A percentile compares a stretch with the other conserved stretches of the same genome.
Conservation (phyloP, 2,797 vertebrate genomes). For the Acestrorhynchus altus region DNA sequence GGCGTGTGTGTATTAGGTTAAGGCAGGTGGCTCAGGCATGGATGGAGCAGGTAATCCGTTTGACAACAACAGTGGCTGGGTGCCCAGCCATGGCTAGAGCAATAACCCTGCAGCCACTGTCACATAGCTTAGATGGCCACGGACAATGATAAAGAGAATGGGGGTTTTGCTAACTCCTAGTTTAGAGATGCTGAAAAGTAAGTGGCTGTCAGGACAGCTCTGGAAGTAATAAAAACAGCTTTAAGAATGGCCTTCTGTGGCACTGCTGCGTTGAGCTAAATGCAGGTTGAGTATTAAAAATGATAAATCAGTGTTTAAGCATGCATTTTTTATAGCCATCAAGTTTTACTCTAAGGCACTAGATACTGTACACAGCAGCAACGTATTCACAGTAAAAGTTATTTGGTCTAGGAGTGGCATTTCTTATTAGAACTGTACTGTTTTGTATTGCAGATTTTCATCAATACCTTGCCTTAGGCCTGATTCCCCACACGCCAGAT, state of each 20-base stretch:
- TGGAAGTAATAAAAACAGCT: slow-evolving; percentile 9
- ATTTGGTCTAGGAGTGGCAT: slow-evolving; percentile 4
- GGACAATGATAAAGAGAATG: slow-evolving; percentile 27
- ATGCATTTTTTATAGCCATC: background rate
- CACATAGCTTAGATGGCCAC: background rate
- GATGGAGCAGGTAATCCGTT: slow-evolving; percentile 62
- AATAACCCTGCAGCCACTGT: slow-evolving; percentile 33
- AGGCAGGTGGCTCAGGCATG: slow-evolving; percentile 38
- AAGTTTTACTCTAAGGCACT: background rate
- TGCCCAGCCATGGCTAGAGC: slow-evolving; percentile 29
- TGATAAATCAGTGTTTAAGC: background rate
- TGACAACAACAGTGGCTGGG: slow-evolving; percentile 61
- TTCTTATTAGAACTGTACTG: slow-evolving; percentile 11
- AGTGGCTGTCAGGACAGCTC: background rate
- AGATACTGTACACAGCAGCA: background rate
- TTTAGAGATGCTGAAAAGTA: slow-evolving; percentile 18
- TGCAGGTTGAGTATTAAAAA: background rate
- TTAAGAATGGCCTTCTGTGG: background rate
- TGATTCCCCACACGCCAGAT: slow-evolving; percentile 2
- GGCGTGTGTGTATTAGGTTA: slow-evolving; percentile 51
- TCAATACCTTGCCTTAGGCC: slow-evolving; percentile 31
- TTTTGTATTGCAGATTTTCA: slow-evolving; percentile 24
- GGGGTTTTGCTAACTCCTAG: background rate
- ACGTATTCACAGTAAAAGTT: background rate
- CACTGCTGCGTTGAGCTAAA: background rate